Percentiles rank a stretch among this genome's conserved stretches.
phyloP scores from a whole-genome alignment of 2,113 vertebrate species.

The Albula goreensis region DNA sequence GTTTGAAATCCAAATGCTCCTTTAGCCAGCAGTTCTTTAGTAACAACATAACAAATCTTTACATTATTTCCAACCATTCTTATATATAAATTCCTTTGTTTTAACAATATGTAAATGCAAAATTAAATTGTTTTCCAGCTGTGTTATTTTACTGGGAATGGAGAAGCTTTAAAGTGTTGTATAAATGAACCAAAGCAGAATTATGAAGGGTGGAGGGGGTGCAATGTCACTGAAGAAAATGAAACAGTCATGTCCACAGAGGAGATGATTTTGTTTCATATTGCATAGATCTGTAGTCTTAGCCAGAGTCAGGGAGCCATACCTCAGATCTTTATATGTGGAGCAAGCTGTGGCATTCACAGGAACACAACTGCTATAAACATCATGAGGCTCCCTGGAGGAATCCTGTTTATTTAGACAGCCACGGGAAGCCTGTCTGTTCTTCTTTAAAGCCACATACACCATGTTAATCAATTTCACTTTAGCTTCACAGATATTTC shows the following conservation, averaged over 20 bases:
- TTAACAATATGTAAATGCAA: neutral
- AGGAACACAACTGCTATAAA: conserved; percentile 27
- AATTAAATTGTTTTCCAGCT: neutral
- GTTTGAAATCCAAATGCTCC: neutral
- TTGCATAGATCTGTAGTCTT: neutral
- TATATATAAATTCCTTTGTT: neutral
- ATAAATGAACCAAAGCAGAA: neutral
- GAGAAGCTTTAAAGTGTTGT: neutral
- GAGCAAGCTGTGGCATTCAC: conserved; percentile 7
- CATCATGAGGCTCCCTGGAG: conserved; percentile 3
- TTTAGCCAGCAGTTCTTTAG: neutral
- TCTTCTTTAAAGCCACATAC: conserved; percentile 20
- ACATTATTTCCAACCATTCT: neutral
- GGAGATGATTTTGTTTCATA: neutral
- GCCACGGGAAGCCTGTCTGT: conserved; percentile 4
- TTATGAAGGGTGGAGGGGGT: neutral
- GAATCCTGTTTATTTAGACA: conserved; percentile 8
- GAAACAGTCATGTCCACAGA: neutral
- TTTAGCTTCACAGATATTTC: neutral
- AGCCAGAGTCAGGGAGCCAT: neutral
- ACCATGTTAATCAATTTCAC: conserved; percentile 30
- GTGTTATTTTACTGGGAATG: neutral
- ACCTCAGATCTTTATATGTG: neutral
- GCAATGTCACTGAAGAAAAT: neutral
- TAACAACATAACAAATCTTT: neutral